phyloP scores from a whole-genome alignment of 2,113 vertebrate species.

The Nothoprocta perdicaria region DNA sequence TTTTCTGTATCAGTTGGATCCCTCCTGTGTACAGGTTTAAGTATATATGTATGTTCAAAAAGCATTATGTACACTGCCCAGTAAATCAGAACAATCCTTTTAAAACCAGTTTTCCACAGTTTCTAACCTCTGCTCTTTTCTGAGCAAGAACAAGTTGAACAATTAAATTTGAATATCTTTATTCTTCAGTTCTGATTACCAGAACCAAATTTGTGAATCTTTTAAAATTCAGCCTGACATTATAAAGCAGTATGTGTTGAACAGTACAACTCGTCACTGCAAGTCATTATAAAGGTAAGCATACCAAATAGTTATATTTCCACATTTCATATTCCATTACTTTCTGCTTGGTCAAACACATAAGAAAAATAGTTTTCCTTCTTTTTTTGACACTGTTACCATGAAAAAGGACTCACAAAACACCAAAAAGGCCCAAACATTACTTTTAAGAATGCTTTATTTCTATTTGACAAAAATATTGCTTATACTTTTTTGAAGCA shows the following conservation, averaged over 20 bases:
- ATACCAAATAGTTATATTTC: constrained; percentile 18
- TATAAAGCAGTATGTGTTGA: background rate
- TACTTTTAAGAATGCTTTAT: constrained; percentile 57
- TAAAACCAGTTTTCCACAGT: background rate
- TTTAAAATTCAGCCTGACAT: background rate
- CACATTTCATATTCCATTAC: constrained; percentile 48
- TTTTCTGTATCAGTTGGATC: background rate
- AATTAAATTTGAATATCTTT: constrained; percentile 6
- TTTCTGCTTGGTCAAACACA: constrained; percentile 55
- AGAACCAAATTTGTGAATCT: constrained; percentile 1
- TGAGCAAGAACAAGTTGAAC: background rate
- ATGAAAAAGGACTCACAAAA: constrained; percentile 52
- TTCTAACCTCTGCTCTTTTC: background rate
- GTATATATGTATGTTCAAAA: background rate
- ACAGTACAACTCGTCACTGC: background rate
- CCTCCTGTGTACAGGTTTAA: background rate
- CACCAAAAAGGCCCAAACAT: constrained; percentile 9
- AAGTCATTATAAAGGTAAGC: constrained; percentile 38
- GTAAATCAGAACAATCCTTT: background rate
- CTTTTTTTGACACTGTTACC: background rate
- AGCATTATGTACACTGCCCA: fast-evolving
- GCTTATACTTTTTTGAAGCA: constrained; percentile 40
- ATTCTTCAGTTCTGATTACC: background rate
- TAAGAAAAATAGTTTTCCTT: constrained; percentile 31
- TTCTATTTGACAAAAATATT: constrained; percentile 55